These are phyloP conservation scores for Hemicordylus capensis DNA, from an alignment of 2,113 vertebrate species.

Conservation along the genomic window DNA sequence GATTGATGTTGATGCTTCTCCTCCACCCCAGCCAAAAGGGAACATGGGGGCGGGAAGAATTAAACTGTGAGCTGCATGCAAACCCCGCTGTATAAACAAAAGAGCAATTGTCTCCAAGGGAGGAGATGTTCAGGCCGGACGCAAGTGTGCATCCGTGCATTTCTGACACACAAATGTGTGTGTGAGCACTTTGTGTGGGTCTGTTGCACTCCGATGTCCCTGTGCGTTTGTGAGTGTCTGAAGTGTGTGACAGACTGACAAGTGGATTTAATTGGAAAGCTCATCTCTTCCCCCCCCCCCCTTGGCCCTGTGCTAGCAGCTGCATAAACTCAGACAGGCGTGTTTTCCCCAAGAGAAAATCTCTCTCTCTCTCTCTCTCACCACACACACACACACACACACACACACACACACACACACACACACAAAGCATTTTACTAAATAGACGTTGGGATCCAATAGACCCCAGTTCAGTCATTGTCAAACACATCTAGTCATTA, in stretches of 20 bases:
- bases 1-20: constrained; percentile 39
- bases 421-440: background rate
- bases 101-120: background rate
- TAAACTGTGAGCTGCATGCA: constrained; percentile 56
- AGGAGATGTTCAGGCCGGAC: background rate
- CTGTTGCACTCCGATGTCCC: background rate
- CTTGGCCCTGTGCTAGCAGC: background rate
- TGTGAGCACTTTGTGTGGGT: no score
- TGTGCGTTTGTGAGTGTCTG: background rate
- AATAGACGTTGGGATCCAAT: background rate
- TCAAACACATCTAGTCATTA: background rate
- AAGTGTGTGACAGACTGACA: background rate
- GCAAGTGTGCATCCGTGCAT: background rate
- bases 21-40: no score
- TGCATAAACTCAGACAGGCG: background rate
- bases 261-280: background rate
- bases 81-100: constrained; percentile 68
- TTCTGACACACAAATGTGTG: background rate
- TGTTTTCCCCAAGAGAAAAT: background rate
- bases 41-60: constrained; percentile 31
- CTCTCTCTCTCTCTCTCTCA: background rate
- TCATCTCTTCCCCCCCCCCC: no score
- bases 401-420: background rate
- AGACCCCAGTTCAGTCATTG: background rate
- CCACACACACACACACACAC: background rate